Evolutionary conservation across 2,113 vertebrate genomes (phyloP), one percentile per base, ranked within the genome.

Genomic region (Oreocharis arfaki): DNA sequence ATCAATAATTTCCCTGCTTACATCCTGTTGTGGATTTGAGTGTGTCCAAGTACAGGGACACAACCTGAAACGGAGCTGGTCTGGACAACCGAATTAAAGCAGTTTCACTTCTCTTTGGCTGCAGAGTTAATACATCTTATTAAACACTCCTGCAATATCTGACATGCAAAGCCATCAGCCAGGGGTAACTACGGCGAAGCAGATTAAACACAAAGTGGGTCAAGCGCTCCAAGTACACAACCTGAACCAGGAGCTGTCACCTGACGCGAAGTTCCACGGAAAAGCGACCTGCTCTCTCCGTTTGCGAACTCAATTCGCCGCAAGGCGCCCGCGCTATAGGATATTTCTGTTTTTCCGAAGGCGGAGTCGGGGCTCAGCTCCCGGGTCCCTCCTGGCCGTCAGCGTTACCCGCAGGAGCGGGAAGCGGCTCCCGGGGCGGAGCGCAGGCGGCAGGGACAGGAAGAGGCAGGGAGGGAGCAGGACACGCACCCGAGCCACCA

Each of bases 31-130:
- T 4, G 57, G 56, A 63, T 46, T 2, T 16, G 33, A 41, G 28
- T 0, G 5, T 5, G 8, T 21, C 21, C 33, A 5, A n/a, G 27
- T 0, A 16, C 8, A 27, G 13, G n/a, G 50, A 42, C 18, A 35
- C 32, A 32, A 23, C 5, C 28, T 4, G 7, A 44, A 41, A 15
- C 0, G 1, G 21, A 68, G 35, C 41, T 10, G 11, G 5, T 42
- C 4, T 32, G 11, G 42, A 35, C 1, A n/a, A 27, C 19, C 1
- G 4, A 63, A 26, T 9, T 9, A 57, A 27, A 67, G 22, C 49
- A 19, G 26, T 55, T 64, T 55, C 53, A 26, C 30, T 75, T n/a
- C 46, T 52, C 61, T 68, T 2, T 2, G n/a, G 11, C 28, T 18
- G 39, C 39, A 74, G 2, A 33, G 13, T 8, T 11, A 47, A 30